Conservation (phyloP, 1,140 invertebrate species). For the Drosophila punjabiensis region DNA sequence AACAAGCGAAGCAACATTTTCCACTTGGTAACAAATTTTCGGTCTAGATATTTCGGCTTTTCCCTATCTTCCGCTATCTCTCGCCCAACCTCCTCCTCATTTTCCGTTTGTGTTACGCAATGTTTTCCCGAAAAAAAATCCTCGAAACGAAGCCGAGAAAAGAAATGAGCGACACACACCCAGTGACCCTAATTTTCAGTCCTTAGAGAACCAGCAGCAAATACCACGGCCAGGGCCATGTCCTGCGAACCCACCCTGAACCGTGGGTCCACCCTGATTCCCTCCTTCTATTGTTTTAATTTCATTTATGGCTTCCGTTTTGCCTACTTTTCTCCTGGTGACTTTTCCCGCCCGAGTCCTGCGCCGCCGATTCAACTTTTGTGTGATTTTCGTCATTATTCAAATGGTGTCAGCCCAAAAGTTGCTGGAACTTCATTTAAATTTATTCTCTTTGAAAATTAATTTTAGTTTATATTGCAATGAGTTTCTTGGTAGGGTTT, state of each 20-base stretch:
- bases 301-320: slow-evolving; percentile 83
- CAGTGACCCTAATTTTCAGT: slow-evolving; percentile 83
- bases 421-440: slow-evolving; percentile 45
- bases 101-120: slow-evolving; percentile 56
- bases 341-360: slow-evolving; percentile 57
- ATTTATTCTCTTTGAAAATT: slow-evolving; percentile 39
- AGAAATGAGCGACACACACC: slow-evolving; percentile 63
- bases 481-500: slow-evolving; percentile 16
- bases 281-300: slow-evolving; percentile 74
- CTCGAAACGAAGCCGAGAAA: background rate
- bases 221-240: slow-evolving; percentile 57
- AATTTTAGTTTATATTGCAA: slow-evolving; percentile 26
- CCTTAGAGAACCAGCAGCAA: slow-evolving; percentile 70
- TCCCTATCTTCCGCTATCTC: slow-evolving; percentile 34
- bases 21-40: slow-evolving; percentile 74
- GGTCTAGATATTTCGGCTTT: slow-evolving; percentile 67
- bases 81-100: slow-evolving; percentile 10
- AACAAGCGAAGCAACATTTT: slow-evolving; percentile 60
- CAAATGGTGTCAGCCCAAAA: slow-evolving; percentile 39
- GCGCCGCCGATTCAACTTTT: slow-evolving; percentile 43
- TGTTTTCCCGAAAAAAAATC: slow-evolving; percentile 42
- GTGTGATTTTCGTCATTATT: slow-evolving; percentile 51
- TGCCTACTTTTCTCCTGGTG: slow-evolving; percentile 64
- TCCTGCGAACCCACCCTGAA: slow-evolving; percentile 39
- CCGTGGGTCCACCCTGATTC: slow-evolving; percentile 23